These are phyloP conservation scores for Ischnura elegans DNA, from an alignment of 2,888 invertebrate genomes.

Conservation along the genomic window DNA sequence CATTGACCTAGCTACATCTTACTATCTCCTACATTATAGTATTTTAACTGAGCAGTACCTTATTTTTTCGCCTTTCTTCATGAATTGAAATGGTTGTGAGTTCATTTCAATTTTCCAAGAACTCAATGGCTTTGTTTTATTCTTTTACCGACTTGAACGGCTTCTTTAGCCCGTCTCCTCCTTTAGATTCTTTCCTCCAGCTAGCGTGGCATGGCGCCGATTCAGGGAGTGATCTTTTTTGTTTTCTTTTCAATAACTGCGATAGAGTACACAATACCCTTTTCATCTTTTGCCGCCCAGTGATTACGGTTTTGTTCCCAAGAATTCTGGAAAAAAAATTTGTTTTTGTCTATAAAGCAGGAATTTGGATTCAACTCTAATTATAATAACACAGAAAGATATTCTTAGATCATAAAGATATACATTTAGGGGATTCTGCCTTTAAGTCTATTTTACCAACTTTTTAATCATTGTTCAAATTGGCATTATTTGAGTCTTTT, in stretches of 20 bases:
- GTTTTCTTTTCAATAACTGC: not conserved
- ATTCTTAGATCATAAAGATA: not conserved
- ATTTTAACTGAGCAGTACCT: too few species aligned
- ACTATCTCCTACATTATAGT: too few species aligned
- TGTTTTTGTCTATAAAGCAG: not conserved
- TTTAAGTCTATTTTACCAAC: not conserved
- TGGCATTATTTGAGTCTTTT: not conserved
- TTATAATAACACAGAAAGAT: not conserved
- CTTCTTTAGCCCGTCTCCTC: not conserved
- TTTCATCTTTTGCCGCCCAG: not conserved
- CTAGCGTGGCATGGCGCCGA: not conserved
- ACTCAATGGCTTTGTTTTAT: not conserved
- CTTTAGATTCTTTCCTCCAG: not conserved
- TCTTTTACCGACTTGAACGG: not conserved
- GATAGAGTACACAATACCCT: not conserved
- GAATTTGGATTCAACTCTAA: not conserved
- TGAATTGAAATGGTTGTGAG: not conserved
- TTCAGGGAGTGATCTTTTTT: not conserved
- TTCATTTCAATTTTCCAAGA: not conserved
- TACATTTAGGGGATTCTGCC: not conserved
- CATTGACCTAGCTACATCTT: too few species aligned
- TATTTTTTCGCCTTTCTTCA: too few species aligned
- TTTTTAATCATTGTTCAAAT: not conserved
- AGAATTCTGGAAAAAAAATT: not conserved
- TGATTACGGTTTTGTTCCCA: not conserved